Evolutionary conservation across 1,140 invertebrate species (phyloP).

Genomic region (Popillia japonica): DNA sequence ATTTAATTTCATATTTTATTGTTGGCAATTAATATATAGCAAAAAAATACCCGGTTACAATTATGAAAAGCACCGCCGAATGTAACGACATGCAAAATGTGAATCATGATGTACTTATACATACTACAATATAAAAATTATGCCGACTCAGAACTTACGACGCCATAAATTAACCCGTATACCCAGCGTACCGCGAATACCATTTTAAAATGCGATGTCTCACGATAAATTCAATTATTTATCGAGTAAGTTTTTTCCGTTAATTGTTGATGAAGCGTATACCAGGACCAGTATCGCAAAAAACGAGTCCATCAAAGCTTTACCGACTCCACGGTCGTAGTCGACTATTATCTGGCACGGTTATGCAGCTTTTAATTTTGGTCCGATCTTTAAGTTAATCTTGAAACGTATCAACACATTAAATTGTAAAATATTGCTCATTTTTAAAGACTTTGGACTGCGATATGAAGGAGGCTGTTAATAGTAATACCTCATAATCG

Average conservation of each 20-base stretch:
- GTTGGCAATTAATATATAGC: constrained; percentile 1
- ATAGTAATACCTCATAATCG: not conserved
- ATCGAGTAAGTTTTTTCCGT: not conserved
- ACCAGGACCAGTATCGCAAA: not conserved
- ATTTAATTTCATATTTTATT: constrained; percentile 2
- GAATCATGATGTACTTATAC: not conserved
- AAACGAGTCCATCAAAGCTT: not conserved
- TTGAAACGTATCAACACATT: not conserved
- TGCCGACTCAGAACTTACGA: constrained; percentile 2
- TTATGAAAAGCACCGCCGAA: not conserved
- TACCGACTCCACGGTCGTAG: not conserved
- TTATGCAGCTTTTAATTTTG: not conserved
- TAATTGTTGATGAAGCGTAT: not conserved
- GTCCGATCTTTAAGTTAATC: not conserved
- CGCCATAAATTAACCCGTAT: not conserved
- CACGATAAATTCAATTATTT: constrained; percentile 16
- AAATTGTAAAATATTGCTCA: not conserved
- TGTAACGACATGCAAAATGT: not conserved
- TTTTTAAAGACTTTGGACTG: not conserved
- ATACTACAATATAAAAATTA: not conserved
- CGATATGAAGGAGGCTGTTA: not conserved
- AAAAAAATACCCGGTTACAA: not conserved
- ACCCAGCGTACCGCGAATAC: not conserved
- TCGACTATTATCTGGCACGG: not conserved
- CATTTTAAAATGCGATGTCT: not conserved